phyloP scores from a whole-genome alignment of 2,888 invertebrate species.

The Syrista parreyssii region DNA sequence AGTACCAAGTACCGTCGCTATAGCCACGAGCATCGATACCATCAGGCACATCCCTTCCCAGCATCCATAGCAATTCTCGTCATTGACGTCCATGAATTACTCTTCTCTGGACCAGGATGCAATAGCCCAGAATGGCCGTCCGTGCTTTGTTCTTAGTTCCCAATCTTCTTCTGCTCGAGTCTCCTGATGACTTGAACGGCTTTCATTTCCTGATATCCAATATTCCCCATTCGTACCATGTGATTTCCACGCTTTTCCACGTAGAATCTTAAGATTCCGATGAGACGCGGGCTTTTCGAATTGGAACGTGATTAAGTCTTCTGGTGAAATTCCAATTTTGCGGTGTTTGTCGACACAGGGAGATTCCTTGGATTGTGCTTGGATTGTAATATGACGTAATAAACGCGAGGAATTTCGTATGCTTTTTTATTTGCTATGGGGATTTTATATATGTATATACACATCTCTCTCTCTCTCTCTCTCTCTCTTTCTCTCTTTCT shows the following conservation, averaged over 20 bases:
- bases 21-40: constrained; percentile 32
- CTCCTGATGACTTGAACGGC: not conserved
- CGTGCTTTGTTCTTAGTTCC: not conserved
- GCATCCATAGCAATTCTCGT: not conserved
- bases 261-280: not conserved
- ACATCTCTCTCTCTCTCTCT: too few species aligned
- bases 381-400: not conserved
- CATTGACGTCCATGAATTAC: not conserved
- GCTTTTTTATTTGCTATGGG: not conserved
- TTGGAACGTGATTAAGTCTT: not conserved
- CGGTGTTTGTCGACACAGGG: not conserved
- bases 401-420: not conserved
- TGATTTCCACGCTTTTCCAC: not conserved
- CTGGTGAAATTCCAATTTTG: not conserved
- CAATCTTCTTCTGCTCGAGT: not conserved
- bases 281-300: not conserved
- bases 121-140: not conserved
- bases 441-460: not conserved
- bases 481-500: too few species aligned
- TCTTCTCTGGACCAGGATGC: not conserved
- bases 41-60: not conserved
- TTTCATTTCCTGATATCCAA: not conserved
- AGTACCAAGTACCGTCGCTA: constrained; percentile 37
- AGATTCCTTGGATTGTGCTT: not conserved
- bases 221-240: not conserved